Percentiles rank a stretch among this genome's conserved stretches.
Evolutionary conservation across 2,113 vertebrate genomes (phyloP).

Genomic region (Struthidea cinerea): DNA sequence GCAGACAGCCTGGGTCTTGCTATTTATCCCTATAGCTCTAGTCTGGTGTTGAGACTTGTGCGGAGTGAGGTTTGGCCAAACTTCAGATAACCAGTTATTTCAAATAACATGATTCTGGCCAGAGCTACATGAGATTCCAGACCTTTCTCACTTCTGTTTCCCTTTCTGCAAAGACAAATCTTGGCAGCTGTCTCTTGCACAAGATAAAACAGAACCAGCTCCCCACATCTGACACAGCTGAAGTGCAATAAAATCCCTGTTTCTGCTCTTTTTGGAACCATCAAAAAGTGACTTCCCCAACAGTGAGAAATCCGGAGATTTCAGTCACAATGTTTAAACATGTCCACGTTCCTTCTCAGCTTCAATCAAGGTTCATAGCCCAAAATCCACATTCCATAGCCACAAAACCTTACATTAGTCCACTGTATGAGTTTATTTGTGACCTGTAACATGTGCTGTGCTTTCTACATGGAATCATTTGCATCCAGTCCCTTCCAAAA

Average conservation of each 20-base stretch:
- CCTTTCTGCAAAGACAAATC: background rate
- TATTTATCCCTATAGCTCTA: background rate
- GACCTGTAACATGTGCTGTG: background rate
- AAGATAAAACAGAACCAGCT: background rate
- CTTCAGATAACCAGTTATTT: background rate
- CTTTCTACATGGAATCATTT: background rate
- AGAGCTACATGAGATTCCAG: background rate
- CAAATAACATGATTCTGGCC: background rate
- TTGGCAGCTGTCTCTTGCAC: background rate
- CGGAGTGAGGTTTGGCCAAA: background rate
- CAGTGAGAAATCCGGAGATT: background rate
- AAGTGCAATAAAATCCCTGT: background rate
- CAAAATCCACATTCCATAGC: background rate
- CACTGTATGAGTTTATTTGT: background rate
- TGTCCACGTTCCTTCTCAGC: background rate
- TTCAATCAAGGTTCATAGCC: background rate
- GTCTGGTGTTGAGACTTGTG: background rate
- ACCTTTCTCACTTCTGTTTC: constrained; percentile 8
- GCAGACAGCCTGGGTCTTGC: background rate
- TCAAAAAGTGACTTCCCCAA: background rate
- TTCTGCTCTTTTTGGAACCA: background rate
- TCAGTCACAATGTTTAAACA: background rate
- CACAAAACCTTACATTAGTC: background rate
- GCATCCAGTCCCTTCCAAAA: background rate
- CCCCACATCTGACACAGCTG: background rate